phyloP scores from a whole-genome alignment of 2,797 vertebrate species.

The Lithobates pipiens region DNA sequence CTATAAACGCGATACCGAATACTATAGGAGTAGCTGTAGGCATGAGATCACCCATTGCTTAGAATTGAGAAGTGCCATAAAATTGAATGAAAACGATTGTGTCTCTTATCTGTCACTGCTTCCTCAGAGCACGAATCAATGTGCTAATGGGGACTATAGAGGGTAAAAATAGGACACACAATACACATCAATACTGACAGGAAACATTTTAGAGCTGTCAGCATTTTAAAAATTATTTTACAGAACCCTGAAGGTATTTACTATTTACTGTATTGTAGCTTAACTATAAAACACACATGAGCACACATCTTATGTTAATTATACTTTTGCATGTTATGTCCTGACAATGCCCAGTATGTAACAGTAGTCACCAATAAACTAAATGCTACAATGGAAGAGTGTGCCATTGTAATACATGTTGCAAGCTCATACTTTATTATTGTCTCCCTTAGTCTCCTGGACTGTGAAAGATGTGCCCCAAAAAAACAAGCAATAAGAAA shows the following conservation, averaged over 20 bases:
- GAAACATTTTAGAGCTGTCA: background rate
- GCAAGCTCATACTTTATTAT: too few species aligned
- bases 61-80: slow-evolving; percentile 63
- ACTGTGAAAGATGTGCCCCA: too few species aligned
- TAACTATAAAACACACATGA: too few species aligned
- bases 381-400: too few species aligned
- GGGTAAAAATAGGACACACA: background rate
- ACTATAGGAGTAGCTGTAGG: slow-evolving; percentile 61
- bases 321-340: too few species aligned
- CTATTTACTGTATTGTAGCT: background rate
- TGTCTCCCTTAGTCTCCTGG: too few species aligned
- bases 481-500: too few species aligned
- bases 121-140: slow-evolving; percentile 62
- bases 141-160: slow-evolving; percentile 39
- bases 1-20: slow-evolving; percentile 62
- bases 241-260: background rate
- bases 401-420: too few species aligned
- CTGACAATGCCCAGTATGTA: too few species aligned
- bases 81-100: slow-evolving; percentile 65
- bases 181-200: background rate
- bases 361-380: too few species aligned
- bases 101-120: slow-evolving; percentile 67
- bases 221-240: background rate
- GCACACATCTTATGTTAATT: too few species aligned
- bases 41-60: slow-evolving; percentile 63